Base-by-base conservation (phyloP, 1,140 invertebrate species). In the Chlorops oryzae region DNA sequence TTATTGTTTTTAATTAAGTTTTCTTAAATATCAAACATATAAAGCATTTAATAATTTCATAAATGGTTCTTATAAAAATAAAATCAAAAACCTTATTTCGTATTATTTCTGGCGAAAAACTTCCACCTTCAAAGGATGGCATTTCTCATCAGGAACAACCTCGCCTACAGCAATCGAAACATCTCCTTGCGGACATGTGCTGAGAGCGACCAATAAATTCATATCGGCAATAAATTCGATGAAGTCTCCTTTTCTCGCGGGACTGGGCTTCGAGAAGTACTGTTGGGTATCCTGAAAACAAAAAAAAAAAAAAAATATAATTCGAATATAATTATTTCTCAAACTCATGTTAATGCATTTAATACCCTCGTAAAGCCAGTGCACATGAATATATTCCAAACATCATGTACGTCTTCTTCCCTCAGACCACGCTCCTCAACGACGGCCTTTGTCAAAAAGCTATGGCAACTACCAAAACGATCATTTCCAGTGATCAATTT, bases 171-270 rank as follows among this genome's bases (percentile, higher is more conserved):
- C 58, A n/a, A 70, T 65, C 5, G 73, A 75, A 10, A 75, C 73
- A 55, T 75, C 73, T 5, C 73, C 73, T 41, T 77, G 73, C 5
- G 76, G 76, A 58, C 76, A 77, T 24, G 72, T 62, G 39, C 72
- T 71, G 0, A 77, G 48, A 23, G 70, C 75, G 15, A 75, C 74
- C 42, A 77, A 52, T 20, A 77, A 55, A 69, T 77, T 73, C 63
- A 77, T 77, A 47, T 77, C 76, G 13, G 76, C 76, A 40, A 77
- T 70, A 46, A 77, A 76, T 55, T 77, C 76, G 45, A 77, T 74
- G 22, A 71, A 77, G 45, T 77, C 76, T 6, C 76, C 76, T 52
- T 70, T 71, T 47, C 56, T 59, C 0, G 74, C 74, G 6, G 76
- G 76, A 55, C 68, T 76, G 0, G 69, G 66, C 48, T 77, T 77